Evolutionary conservation across 2,113 vertebrate genomes (phyloP).

Genomic region (Okapia johnstoni): DNA sequence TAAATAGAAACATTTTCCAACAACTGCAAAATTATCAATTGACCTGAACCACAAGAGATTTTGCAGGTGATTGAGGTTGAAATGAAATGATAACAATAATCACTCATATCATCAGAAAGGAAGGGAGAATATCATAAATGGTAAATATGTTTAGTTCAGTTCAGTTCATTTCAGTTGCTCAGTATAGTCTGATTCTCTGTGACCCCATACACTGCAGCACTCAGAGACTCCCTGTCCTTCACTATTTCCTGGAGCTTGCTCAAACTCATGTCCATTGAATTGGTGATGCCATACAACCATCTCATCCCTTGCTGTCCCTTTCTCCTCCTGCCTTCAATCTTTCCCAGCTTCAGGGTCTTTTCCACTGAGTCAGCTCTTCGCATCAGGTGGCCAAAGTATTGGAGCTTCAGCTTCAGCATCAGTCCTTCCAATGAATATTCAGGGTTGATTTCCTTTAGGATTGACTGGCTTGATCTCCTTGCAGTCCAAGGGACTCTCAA

Average conservation of each 20-base stretch:
- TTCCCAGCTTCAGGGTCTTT: neutral
- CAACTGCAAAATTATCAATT: neutral
- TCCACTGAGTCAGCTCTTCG: neutral
- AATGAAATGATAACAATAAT: neutral
- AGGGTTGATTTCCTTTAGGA: neutral
- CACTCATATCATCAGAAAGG: neutral
- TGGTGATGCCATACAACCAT: neutral
- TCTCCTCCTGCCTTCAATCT: neutral
- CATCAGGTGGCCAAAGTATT: neutral
- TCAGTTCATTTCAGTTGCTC: neutral
- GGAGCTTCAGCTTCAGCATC: neutral
- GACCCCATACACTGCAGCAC: neutral
- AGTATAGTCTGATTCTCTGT: neutral
- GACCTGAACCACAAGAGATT: neutral
- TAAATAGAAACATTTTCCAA: neutral
- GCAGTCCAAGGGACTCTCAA: neutral
- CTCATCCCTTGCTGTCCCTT: neutral
- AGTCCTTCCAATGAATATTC: neutral
- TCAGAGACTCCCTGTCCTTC: neutral
- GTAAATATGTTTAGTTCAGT: neutral
- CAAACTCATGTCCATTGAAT: neutral
- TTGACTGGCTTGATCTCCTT: neutral
- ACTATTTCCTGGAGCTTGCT: neutral
- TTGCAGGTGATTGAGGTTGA: neutral
- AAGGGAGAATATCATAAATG: neutral